Evolutionary conservation across 2,113 vertebrate genomes (phyloP).

Genomic region (Oncorhynchus tshawytscha): DNA sequence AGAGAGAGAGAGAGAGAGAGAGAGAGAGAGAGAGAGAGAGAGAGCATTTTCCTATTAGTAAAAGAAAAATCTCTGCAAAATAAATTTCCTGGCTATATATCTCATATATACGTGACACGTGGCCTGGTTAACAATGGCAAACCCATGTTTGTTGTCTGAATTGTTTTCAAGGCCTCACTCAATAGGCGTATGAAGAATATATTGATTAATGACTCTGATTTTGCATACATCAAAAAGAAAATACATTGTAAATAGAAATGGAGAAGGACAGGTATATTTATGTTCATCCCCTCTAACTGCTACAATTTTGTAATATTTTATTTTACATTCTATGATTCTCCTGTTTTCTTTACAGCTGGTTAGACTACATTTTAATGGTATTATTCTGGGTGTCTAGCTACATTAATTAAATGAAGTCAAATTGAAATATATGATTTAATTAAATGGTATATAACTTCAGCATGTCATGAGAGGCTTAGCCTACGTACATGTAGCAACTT

Average conservation of each 20-base stretch:
- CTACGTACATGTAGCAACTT: background rate
- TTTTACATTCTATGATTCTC: background rate
- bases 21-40: no score
- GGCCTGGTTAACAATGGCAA: constrained; percentile 43
- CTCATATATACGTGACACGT: constrained; percentile 17
- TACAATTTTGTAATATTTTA: background rate
- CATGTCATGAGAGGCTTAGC: background rate
- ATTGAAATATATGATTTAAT: background rate
- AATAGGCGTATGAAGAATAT: background rate
- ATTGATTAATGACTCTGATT: background rate
- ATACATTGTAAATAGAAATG: background rate
- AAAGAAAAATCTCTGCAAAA: background rate
- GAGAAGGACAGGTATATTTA: background rate
- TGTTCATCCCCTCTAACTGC: background rate
- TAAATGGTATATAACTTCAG: background rate
- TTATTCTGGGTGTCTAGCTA: background rate
- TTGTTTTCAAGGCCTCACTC: constrained; percentile 29
- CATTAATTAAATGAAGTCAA: background rate
- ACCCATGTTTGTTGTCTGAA: constrained; percentile 20
- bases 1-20: no score
- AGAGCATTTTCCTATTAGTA: background rate
- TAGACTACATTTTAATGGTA: background rate
- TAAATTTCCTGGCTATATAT: background rate
- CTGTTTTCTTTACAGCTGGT: background rate
- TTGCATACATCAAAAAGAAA: background rate